phyloP scores from a whole-genome alignment of 1,140 invertebrate species.

The Caenorhabditis tropicalis region DNA sequence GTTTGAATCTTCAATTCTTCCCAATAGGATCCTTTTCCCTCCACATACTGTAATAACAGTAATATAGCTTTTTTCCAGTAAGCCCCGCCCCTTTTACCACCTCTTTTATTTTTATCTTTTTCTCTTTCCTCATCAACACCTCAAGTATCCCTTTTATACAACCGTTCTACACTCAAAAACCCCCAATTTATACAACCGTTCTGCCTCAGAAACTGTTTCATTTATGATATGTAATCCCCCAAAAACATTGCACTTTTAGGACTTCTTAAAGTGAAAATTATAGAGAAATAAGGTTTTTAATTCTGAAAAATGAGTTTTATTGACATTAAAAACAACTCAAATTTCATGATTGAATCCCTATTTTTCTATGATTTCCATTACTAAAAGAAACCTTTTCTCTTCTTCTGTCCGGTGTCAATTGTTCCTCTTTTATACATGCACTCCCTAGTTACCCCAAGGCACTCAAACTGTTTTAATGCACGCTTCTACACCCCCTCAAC shows the following conservation, averaged over 20 bases:
- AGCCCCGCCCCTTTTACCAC: neutral
- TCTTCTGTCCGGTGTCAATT: neutral
- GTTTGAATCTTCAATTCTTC: neutral
- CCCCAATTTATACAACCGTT: conserved; percentile 31
- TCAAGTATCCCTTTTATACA: conserved; percentile 38
- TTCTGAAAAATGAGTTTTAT: no score
- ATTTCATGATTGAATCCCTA: no score
- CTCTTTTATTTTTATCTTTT: neutral
- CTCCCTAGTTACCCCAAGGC: neutral
- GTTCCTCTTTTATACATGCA: neutral
- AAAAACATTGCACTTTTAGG: neutral
- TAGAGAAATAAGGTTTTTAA: neutral
- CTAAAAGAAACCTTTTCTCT: neutral
- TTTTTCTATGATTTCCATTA: neutral
- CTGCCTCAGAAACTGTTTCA: conserved; percentile 29
- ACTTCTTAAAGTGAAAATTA: no score
- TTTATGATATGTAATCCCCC: neutral
- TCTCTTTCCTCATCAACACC: neutral
- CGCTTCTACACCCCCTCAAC: neutral
- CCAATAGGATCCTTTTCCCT: neutral
- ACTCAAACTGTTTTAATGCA: conserved; percentile 7
- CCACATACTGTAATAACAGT: neutral
- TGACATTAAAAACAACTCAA: no score
- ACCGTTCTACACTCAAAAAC: conserved; percentile 41
- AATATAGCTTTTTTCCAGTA: neutral